Conservation (phyloP, 2,113 vertebrate species). For the Callocephalon fimbriatum region DNA sequence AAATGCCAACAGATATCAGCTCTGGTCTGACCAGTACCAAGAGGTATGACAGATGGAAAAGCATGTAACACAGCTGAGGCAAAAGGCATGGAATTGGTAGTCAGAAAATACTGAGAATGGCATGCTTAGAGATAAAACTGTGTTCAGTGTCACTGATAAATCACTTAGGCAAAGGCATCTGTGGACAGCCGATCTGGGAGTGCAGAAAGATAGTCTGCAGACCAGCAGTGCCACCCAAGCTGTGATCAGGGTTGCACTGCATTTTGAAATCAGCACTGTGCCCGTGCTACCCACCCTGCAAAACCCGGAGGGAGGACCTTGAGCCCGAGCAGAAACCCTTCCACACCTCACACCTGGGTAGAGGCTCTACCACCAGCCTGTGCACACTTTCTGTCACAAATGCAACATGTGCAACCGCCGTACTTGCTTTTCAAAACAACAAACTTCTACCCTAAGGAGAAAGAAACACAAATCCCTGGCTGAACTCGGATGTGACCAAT, state of each 20-base stretch:
- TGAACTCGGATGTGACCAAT: not conserved
- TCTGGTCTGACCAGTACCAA: not conserved
- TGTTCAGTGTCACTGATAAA: not conserved
- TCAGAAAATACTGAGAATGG: not conserved
- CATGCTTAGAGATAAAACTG: not conserved
- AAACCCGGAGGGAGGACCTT: accelerated
- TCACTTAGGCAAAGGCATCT: not conserved
- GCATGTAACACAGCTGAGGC: not conserved
- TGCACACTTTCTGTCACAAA: not conserved
- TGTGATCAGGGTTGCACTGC: not conserved
- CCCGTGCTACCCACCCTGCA: accelerated
- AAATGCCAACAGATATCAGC: not conserved
- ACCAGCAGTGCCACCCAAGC: not conserved
- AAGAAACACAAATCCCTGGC: not conserved
- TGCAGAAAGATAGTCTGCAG: not conserved
- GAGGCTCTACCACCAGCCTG: too few relatives aligned
- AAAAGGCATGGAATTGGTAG: not conserved
- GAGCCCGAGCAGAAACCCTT: not conserved
- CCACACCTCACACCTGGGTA: not conserved
- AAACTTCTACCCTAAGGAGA: not conserved
- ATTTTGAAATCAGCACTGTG: not conserved
- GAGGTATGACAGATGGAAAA: not conserved
- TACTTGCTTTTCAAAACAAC: not conserved
- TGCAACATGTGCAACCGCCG: not conserved
- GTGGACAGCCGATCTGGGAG: not conserved